Evolutionary conservation across 2,888 invertebrate species (phyloP).

Genomic region (Agrotis exclamationis): DNA sequence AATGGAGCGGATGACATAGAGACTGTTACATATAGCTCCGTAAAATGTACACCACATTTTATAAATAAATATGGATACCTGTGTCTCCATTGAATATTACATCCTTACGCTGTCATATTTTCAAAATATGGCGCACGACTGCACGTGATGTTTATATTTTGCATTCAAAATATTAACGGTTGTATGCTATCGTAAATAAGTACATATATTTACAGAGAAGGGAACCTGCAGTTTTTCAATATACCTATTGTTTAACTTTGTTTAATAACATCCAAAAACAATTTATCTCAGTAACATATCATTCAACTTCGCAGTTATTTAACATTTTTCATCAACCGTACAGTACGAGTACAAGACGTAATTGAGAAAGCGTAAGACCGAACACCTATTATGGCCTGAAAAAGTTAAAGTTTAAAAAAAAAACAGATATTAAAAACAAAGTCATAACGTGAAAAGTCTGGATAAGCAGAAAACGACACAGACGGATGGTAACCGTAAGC

Average conservation of each 20-base stretch:
- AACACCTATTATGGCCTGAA: too few relatives aligned
- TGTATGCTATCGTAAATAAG: background rate
- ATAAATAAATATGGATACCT: conserved; percentile 1
- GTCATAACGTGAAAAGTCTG: too few relatives aligned
- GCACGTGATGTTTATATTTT: conserved; percentile 23
- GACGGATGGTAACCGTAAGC: background rate
- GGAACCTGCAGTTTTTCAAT: conserved; percentile 11
- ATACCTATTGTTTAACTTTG: conserved; percentile 9
- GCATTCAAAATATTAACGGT: conserved; percentile 40
- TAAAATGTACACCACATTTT: conserved; percentile 24
- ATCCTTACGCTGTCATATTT: conserved; percentile 19
- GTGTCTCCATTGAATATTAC: conserved; percentile 12
- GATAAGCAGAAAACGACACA: too few relatives aligned
- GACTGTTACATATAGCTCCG: background rate
- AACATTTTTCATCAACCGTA: too few relatives aligned
- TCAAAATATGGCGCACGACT: conserved; percentile 27
- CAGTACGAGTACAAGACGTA: too few relatives aligned
- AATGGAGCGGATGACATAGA: background rate
- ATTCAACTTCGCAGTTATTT: background rate
- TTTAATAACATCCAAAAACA: background rate
- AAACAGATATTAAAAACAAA: too few relatives aligned
- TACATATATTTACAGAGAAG: background rate
- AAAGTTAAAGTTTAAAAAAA: too few relatives aligned
- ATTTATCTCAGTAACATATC: background rate
- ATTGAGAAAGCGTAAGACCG: too few relatives aligned